phyloP scores from a whole-genome alignment of 53 echinoderm and acorn worm genomes.

The Holothuria leucospilota region DNA sequence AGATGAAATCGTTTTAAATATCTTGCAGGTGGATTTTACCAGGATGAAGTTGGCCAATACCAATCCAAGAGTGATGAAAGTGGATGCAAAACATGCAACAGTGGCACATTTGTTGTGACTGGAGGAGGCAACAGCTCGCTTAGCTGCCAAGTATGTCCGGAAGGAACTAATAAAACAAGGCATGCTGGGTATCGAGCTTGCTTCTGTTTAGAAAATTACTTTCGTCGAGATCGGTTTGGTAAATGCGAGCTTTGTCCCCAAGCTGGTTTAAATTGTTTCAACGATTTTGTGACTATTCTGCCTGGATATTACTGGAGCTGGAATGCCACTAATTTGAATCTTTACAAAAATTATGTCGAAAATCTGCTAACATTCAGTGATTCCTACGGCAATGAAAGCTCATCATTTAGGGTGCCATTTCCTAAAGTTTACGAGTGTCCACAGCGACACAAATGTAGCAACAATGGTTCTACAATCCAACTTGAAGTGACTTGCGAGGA shows the following conservation, averaged over 20 bases:
- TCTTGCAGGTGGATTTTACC: conserved; percentile 12
- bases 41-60: not conserved
- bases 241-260: conserved; percentile 32
- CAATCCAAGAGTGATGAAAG: not conserved
- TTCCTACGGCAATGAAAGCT: not conserved
- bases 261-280: conserved; percentile 2
- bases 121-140: not conserved
- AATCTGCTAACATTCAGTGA: conserved; percentile 8
- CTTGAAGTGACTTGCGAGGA: conserved; percentile 6
- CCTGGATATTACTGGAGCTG: conserved; percentile 40
- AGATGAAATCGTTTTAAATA: too few species aligned
- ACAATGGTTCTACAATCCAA: not conserved
- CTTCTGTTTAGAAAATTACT: conserved; percentile 6
- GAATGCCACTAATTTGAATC: not conserved
- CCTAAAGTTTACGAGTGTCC: conserved; percentile 6
- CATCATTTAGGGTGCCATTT: not conserved
- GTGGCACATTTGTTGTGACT: not conserved
- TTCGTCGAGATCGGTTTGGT: conserved; percentile 13
- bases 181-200: conserved; percentile 20
- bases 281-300: conserved; percentile 13
- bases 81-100: not conserved
- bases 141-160: conserved; percentile 2
- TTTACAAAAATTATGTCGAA: conserved; percentile 1
- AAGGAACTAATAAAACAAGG: not conserved
- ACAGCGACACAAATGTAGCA: not conserved